Evolutionary conservation across 37 sponge, comb jelly and placozoan genomes (phyloP).

Genomic region (Corticium candelabrum): DNA sequence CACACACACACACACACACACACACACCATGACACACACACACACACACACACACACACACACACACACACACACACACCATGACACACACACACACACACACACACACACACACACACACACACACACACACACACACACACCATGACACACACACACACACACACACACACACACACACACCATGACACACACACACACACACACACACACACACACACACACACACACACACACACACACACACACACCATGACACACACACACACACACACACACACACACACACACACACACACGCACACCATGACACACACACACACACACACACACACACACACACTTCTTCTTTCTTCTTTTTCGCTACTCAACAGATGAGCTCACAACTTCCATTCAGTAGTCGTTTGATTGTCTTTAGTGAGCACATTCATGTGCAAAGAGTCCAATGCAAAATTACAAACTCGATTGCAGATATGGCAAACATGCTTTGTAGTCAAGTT

Average conservation of each 20-base stretch:
- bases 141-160: not conserved
- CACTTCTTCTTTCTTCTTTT: not conserved
- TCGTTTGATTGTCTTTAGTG: no score
- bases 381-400: no score
- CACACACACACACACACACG: not conserved
- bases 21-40: no score
- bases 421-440: no score
- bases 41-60: conserved; percentile 10
- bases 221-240: conserved; percentile 1
- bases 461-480: no score
- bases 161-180: not conserved
- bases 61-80: no score
- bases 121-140: not conserved
- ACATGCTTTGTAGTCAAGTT: no score
- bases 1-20: conserved; percentile 16
- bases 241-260: no score
- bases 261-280: not conserved
- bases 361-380: no score
- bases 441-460: no score
- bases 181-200: no score
- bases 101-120: not conserved
- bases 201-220: not conserved
- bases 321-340: conserved; percentile 10
- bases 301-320: not conserved
- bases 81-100: conserved; percentile 2